phyloP scores from a whole-genome alignment of 2,888 invertebrate genomes.

The Allolobophora icterica region DNA sequence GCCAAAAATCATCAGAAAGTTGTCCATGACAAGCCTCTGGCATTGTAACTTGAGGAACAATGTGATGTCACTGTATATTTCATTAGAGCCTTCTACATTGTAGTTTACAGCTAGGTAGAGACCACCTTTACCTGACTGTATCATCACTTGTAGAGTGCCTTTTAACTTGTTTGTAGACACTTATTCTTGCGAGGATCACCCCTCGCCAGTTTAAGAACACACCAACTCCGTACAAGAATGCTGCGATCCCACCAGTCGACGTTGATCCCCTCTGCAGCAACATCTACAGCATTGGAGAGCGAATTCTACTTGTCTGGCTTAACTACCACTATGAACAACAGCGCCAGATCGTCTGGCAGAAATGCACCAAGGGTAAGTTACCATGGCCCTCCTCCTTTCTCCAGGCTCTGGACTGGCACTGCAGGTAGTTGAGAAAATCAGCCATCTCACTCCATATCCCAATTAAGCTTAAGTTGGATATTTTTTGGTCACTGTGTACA shows the following conservation, averaged over 20 bases:
- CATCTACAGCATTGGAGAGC: slow-evolving; percentile 62
- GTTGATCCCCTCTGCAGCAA: slow-evolving; percentile 64
- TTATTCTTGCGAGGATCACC: slow-evolving; percentile 61
- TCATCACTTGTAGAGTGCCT: neutral
- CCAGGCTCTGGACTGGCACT: too few species aligned
- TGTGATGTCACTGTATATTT: too few species aligned
- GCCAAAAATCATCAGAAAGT: too few species aligned
- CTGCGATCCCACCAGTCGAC: slow-evolving; percentile 58
- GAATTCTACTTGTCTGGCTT: slow-evolving; percentile 64
- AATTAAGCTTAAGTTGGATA: too few species aligned
- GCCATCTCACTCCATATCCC: too few species aligned
- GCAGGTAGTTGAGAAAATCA: too few species aligned
- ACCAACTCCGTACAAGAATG: slow-evolving; percentile 54
- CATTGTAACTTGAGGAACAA: too few species aligned
- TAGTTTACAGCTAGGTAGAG: neutral
- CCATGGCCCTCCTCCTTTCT: too few species aligned
- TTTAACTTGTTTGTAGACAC: slow-evolving; percentile 51
- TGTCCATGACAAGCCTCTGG: too few species aligned
- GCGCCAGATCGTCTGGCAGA: slow-evolving; percentile 59
- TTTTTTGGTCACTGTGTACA: too few species aligned
- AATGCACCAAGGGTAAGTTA: slow-evolving; percentile 55
- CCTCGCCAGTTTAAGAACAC: slow-evolving; percentile 58
- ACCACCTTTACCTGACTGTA: neutral
- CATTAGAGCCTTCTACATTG: neutral
- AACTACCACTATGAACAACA: slow-evolving; percentile 64